Evolutionary conservation across 2,797 vertebrate genomes (phyloP), one percentile per base, ranked within the genome.

Genomic region (Sylvia borin): DNA sequence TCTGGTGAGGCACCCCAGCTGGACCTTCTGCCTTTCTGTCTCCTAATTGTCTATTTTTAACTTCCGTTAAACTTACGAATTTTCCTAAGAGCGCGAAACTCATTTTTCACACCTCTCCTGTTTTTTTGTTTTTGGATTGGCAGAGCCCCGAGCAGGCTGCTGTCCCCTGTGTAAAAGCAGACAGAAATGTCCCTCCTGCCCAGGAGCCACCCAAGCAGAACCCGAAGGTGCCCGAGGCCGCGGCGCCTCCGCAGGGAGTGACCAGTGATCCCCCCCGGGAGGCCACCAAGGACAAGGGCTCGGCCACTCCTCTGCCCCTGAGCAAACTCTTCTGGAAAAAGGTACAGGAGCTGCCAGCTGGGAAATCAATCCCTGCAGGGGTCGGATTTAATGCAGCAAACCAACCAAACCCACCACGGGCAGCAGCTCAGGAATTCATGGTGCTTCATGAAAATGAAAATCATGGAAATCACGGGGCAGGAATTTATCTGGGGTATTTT

Each of bases 261-360:
- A 15, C 45, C 40, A 3, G 65, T 0, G 97, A 98, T 16, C 16
- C 45, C 2, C 58, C 92, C 10, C 97, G 95, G 45, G 97, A 98
- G 24, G 68, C 45, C 2, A 22, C 22, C 3, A 98, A 96, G 95
- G 97, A 98, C 60, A 98, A 95, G 78, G 58, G 93, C 5, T 92
- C 95, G 8, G 95, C 97, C 27, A 48, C 97, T 10, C 93, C 98
- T 3, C 84, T 88, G 62, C 96, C 98, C 2, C 95, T 98, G 43
- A 96, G 97, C 86, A 98, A 98, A 67, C 97, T 98, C 62, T 98
- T 98, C 43, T 97, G 98, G 98, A 98, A 98, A 94, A 98, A 98
- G 97, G 98, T 98, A 90, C 43, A 17, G 76, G 18, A 1, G 32
- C 29, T 36, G 36, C 36, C 36, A 36, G 36, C 36, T 68, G 2